Evolutionary conservation across 2,113 vertebrate genomes (phyloP).

Genomic region (Takifugu flavidus): DNA sequence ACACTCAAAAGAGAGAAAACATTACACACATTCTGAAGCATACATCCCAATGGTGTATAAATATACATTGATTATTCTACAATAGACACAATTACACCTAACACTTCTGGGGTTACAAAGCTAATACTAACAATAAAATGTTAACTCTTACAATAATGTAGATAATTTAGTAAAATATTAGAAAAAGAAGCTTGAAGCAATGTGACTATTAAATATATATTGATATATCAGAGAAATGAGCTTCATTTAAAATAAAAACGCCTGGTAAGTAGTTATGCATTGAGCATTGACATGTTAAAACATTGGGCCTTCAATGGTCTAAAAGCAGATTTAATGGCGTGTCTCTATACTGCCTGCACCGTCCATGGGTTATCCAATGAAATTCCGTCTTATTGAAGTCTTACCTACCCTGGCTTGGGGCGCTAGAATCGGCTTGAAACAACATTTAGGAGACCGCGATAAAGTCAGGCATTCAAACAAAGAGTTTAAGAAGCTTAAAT

Average conservation of each 20-base stretch:
- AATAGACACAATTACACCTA: too few relatives aligned
- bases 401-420: constrained; percentile 58
- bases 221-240: too few relatives aligned
- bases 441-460: constrained; percentile 9
- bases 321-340: constrained; percentile 61
- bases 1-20: too few relatives aligned
- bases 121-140: too few relatives aligned
- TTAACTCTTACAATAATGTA: too few relatives aligned
- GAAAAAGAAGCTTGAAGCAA: too few relatives aligned
- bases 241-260: neutral
- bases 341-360: constrained; percentile 73
- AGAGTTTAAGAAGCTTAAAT: neutral
- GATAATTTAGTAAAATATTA: too few relatives aligned
- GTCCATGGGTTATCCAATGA: constrained; percentile 74
- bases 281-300: constrained; percentile 19
- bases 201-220: too few relatives aligned
- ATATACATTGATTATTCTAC: too few relatives aligned
- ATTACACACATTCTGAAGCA: too few relatives aligned
- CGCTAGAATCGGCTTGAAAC: constrained; percentile 25
- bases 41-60: too few relatives aligned
- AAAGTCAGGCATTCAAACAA: neutral
- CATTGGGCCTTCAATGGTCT: constrained; percentile 35
- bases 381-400: constrained; percentile 77
- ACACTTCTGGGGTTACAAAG: too few relatives aligned
- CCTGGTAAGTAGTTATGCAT: neutral